These are phyloP conservation scores for Pherbina coryleti DNA, from an alignment of 2,888 invertebrate genomes.

Conservation along the genomic window DNA sequence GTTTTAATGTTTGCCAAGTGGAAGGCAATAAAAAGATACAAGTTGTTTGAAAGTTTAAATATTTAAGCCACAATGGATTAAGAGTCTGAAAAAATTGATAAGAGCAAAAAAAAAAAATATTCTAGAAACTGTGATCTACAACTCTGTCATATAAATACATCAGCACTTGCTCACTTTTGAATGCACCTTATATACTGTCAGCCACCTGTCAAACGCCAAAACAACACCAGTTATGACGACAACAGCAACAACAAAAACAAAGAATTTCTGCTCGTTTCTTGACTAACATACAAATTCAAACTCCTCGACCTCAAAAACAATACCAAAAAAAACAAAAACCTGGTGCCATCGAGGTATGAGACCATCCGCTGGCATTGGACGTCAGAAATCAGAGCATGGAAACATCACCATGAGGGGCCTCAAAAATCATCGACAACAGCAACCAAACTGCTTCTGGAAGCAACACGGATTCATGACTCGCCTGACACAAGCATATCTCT, in stretches of 20 bases:
- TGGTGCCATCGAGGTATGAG: background rate
- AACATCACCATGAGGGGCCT: background rate
- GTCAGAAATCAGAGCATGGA: background rate
- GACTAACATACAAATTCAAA: background rate
- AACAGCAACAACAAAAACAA: background rate
- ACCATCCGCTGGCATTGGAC: background rate
- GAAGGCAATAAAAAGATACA: background rate
- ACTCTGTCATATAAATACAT: too few relatives aligned
- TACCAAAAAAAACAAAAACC: background rate
- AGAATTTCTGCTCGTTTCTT: background rate
- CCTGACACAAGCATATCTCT: background rate
- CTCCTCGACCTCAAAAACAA: background rate
- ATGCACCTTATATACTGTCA: background rate
- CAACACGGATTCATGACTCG: background rate
- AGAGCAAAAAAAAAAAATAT: too few relatives aligned
- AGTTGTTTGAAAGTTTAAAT: background rate
- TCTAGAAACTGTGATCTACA: too few relatives aligned
- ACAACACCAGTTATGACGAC: background rate
- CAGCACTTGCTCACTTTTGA: background rate
- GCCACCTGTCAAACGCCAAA: background rate
- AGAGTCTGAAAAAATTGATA: too few relatives aligned
- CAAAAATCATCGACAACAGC: constrained; percentile 19
- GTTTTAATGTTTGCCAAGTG: background rate
- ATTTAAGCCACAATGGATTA: too few relatives aligned
- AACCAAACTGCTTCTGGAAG: background rate